These are phyloP conservation scores for Sphaerophoria rueppellii DNA, from an alignment of 2,888 invertebrate species.

Conservation along the genomic window DNA sequence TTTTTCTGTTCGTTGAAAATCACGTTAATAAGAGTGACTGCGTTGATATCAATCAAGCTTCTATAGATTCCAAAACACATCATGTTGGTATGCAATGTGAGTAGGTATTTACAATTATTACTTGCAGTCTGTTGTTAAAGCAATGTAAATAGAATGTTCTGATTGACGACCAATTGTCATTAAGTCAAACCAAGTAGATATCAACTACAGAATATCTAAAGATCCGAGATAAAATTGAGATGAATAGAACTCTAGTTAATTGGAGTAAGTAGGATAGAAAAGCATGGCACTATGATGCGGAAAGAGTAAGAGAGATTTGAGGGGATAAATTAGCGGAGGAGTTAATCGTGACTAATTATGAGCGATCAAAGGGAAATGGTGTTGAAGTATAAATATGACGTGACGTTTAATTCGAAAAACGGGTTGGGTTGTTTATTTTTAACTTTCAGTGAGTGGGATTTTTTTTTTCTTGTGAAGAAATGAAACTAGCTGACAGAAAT, in stretches of 20 bases:
- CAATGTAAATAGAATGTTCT: constrained; percentile 41
- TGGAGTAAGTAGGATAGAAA: constrained; percentile 51
- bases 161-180: constrained; percentile 69
- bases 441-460: constrained; percentile 16
- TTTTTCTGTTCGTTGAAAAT: constrained; percentile 22
- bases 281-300: constrained; percentile 43
- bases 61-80: constrained; percentile 31
- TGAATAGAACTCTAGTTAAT: constrained; percentile 32
- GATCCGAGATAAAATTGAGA: not conserved
- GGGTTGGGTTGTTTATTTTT: constrained; percentile 32
- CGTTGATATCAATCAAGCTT: constrained; percentile 61
- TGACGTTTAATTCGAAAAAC: not conserved
- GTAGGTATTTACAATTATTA: too few relatives aligned
- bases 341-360: constrained; percentile 64
- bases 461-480: not conserved
- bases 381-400: constrained; percentile 56
- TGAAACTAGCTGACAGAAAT: not conserved
- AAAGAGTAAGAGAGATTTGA: constrained; percentile 15
- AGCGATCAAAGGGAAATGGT: constrained; percentile 46
- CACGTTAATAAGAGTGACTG: constrained; percentile 45
- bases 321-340: constrained; percentile 19
- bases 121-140: constrained; percentile 1
- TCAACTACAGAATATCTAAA: constrained; percentile 32
- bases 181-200: constrained; percentile 50
- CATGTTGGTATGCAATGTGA: too few relatives aligned